Base-by-base conservation (phyloP, 1,140 invertebrate genomes). In the Dendrolimus kikuchii region DNA sequence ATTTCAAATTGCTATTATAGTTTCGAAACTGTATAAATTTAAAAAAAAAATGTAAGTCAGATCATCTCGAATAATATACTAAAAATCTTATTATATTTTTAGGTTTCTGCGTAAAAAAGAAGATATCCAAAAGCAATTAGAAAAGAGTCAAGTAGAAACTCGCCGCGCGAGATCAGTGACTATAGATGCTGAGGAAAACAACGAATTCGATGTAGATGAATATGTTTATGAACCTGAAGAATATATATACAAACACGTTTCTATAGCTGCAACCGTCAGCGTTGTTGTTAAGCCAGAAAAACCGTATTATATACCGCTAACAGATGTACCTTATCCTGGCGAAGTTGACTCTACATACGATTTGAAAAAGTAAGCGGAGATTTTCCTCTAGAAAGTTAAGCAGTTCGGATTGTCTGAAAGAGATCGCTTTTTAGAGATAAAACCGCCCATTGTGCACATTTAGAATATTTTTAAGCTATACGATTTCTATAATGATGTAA, bases 291-390 rank as follows among this genome's bases (percentile, higher is more conserved):
- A 71, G 40, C 65, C 71, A 4, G 68, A 75, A 10, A 68, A 59
- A 50, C 71, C 68, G 2, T 81, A 51, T 55, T 82, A 78, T 23
- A 52, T 86, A 55, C 60, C 78, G 7, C 53, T 82, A 0, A 81
- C 78, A 7, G 77, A 86, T 51, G 76, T 83, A 0, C 68, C 64
- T 4, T 81, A 83, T 53, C 74, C 77, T 7, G 80, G 63, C 48
- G 82, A 86, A 62, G 59, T 67, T 6, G 70, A 75, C 60, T 86
- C 82, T 7, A 74, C 58, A 38, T 81, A 65, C 56, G 72, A 86
- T 55, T 63, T 86, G 38, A 81, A 77, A 59, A 83, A 73, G 82
- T 86, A 3, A 48, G 40, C 10, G 43, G 23, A 8, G 0, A 47
- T 41, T 44, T 51, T 40, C 6, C 5, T 36, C n/a, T 8, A 47